Conservation (phyloP, 2,113 vertebrate species). For the Neomonachus schauinslandi region DNA sequence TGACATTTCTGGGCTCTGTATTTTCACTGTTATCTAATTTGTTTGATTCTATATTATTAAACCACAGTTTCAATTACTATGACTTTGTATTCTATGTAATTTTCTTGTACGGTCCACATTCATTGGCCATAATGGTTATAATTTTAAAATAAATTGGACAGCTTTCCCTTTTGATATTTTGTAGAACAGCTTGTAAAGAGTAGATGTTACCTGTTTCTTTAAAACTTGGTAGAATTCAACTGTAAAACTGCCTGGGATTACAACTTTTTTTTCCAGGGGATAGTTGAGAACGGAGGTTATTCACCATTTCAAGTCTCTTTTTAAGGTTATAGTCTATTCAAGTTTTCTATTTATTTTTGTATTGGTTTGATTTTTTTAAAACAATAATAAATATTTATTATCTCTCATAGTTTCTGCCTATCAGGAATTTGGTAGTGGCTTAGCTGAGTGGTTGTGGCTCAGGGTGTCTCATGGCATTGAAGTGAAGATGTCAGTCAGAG, state of each 20-base stretch:
- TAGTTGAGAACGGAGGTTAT: not conserved
- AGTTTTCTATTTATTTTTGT: constrained; percentile 16
- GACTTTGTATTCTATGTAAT: not conserved
- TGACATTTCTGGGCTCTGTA: not conserved
- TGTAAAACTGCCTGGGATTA: not conserved
- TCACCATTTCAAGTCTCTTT: not conserved
- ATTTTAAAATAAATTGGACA: constrained; percentile 53
- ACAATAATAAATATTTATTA: constrained; percentile 21
- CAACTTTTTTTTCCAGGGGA: not conserved
- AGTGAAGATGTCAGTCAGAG: constrained; percentile 2
- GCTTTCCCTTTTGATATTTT: constrained; percentile 47
- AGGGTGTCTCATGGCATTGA: not conserved
- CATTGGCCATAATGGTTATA: not conserved
- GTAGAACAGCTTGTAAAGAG: not conserved
- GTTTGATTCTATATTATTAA: not conserved
- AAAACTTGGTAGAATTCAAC: constrained; percentile 19
- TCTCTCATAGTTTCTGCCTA: not conserved
- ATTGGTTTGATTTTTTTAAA: not conserved
- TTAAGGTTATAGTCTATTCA: not conserved
- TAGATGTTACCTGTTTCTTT: constrained; percentile 1
- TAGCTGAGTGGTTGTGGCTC: not conserved
- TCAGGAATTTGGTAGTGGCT: constrained; percentile 27
- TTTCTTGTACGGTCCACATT: not conserved
- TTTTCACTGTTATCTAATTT: not conserved
- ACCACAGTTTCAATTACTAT: not conserved